These are phyloP conservation scores for Natrix natrix DNA, from an alignment of 2,797 vertebrate genomes.

Conservation along the genomic window DNA sequence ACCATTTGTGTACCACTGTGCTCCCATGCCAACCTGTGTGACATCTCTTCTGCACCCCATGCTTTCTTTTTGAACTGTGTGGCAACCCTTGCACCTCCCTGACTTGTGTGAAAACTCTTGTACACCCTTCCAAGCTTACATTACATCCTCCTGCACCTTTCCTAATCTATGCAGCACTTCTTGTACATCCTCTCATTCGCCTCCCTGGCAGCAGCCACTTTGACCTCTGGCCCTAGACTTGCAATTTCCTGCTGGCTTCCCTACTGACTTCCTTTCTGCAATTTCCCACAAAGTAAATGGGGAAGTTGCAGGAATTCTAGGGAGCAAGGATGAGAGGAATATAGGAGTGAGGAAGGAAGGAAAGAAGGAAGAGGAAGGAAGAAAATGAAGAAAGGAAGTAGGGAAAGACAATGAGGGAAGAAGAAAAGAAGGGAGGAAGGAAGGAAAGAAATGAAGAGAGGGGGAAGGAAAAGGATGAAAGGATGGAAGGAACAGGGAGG, in stretches of 20 bases:
- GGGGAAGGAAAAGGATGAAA: neutral
- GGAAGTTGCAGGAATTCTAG: too few relatives aligned
- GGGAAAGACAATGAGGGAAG: too few relatives aligned
- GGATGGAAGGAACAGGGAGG: neutral
- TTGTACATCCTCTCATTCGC: neutral
- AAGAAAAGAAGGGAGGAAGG: too few relatives aligned
- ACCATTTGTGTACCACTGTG: neutral
- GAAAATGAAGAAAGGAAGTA: too few relatives aligned
- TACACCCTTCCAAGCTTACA: neutral
- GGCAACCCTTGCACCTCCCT: neutral
- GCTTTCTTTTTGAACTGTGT: neutral
- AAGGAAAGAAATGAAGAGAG: too few relatives aligned
- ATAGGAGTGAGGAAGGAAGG: neutral
- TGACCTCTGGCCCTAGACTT: neutral
- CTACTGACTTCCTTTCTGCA: neutral
- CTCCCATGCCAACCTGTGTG: neutral
- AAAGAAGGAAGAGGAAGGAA: too few relatives aligned
- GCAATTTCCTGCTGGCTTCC: neutral
- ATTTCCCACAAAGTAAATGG: neutral
- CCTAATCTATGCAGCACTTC: neutral
- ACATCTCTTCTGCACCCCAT: neutral
- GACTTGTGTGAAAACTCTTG: neutral
- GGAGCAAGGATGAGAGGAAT: neutral
- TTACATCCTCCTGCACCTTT: neutral
- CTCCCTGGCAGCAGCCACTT: neutral